A percentile compares a stretch with the other conserved stretches of the same genome.
Evolutionary conservation across 2,113 vertebrate species (phyloP).

Genomic region (Muntiacus muntjak): DNA sequence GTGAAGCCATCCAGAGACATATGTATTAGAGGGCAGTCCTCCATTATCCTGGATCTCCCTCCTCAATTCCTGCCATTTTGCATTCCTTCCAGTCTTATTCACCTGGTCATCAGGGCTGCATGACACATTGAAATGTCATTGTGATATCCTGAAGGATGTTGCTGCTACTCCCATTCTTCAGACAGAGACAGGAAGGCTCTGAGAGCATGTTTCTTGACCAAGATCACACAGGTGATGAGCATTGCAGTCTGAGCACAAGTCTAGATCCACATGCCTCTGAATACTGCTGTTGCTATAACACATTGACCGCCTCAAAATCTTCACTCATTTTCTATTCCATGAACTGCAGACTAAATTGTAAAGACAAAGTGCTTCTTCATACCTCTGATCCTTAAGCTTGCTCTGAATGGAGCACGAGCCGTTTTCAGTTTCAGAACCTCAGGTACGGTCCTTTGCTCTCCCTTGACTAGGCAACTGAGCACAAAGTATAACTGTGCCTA

Average conservation of each 20-base stretch:
- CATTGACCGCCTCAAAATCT: not conserved
- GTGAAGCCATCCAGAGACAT: not conserved
- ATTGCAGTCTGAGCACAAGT: not conserved
- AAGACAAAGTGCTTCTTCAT: not conserved
- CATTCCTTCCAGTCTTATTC: not conserved
- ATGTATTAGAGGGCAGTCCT: not conserved
- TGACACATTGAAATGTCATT: rapidly evolving
- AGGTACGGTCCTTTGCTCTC: not conserved
- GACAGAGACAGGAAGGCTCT: not conserved
- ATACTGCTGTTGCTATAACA: not conserved
- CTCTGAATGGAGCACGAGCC: not conserved
- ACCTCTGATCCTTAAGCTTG: not conserved
- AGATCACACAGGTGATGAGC: not conserved
- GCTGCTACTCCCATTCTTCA: not conserved
- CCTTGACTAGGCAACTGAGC: not conserved
- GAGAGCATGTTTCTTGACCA: not conserved
- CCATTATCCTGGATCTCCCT: not conserved
- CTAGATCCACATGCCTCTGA: not conserved
- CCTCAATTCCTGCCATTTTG: not conserved
- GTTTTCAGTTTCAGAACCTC: not conserved
- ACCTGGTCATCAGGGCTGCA: not conserved
- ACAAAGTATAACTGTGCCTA: not conserved
- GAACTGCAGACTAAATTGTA: not conserved
- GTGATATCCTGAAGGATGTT: not conserved
- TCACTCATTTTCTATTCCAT: not conserved